phyloP scores from a whole-genome alignment of 2,797 vertebrate species.

The Chelon auratus region DNA sequence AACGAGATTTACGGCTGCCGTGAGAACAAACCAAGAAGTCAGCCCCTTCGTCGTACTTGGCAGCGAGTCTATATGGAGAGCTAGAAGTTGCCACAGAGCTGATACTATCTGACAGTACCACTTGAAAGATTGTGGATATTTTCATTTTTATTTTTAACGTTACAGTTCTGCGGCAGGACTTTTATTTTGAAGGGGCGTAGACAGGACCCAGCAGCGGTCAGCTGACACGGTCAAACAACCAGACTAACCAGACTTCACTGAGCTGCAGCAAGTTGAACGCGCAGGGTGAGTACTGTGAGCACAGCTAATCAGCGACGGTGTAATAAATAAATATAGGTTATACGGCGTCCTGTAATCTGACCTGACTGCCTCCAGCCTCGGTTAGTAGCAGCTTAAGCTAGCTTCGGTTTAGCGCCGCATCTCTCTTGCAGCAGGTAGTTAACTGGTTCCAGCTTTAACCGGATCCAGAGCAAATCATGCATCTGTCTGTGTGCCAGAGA shows the following conservation, averaged over 20 bases:
- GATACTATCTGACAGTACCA: too few relatives aligned
- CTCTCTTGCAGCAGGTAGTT: neutral
- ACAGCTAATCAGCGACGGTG: neutral
- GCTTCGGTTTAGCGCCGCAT: neutral
- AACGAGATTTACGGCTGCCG: too few relatives aligned
- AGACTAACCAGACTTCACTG: neutral
- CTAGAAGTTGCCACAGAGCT: too few relatives aligned
- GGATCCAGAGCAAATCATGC: neutral
- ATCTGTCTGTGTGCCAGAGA: neutral
- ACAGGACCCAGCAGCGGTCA: neutral
- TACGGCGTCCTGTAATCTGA: neutral
- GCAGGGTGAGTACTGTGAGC: slow-evolving; percentile 10
- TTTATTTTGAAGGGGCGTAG: slow-evolving; percentile 57
- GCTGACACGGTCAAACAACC: neutral
- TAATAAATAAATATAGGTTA: neutral
- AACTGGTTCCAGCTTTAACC: neutral
- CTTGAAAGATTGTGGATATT: too few relatives aligned
- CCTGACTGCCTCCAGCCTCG: neutral
- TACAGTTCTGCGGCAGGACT: neutral
- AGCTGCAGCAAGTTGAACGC: neutral
- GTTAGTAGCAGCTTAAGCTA: neutral
- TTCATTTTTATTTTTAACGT: too few relatives aligned
- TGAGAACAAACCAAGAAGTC: too few relatives aligned
- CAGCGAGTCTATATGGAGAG: too few relatives aligned
- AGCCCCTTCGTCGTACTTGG: too few relatives aligned